Evolutionary conservation across 2,113 vertebrate genomes (phyloP), one percentile per base, ranked within the genome.

Genomic region (Regulus satrapa): DNA sequence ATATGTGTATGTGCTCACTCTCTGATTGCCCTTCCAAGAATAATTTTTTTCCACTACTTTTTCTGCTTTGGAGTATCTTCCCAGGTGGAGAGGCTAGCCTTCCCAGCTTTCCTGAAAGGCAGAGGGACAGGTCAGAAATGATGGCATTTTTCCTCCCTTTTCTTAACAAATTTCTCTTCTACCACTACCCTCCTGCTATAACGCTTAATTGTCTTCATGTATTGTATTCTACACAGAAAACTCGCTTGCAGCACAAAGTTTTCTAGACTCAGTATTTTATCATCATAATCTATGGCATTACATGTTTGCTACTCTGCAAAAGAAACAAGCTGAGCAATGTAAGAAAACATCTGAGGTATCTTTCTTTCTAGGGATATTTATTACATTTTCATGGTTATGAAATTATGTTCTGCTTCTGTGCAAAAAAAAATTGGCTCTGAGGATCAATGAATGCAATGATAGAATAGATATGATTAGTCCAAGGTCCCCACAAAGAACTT

Each of bases 401-500:
- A 83, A 64, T 76, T 29, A 8, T 51, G 6, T 69, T 84, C 36
- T 94, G 9, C 18, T 64, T 52, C 49, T 62, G 2, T 32, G 26
- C 4, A 29, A 64, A 73, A 17, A 15, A 54, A 54, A 56, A 34
- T 58, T 76, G 25, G 13, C 20, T 49, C 1, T 0, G 0, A 49
- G 11, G 0, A 0, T 67, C 46, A 78, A 12, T 19, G 15, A 88
- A 80, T 38, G 51, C 20, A 77, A 16, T 52, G 34, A 58, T 12
- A 62, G 38, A 46, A 79, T 21, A 71, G 29, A 62, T 6, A n/a
- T 16, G 13, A 81, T 80, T 55, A 38, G 25, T 45, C 17, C 8
- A 73, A 69, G 20, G 58, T 54, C 2, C 8, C 41, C 32, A 58
- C 13, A 51, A 69, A 75, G 12, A 91, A 59, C 14, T 21, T 34